Conservation (phyloP, 2,888 invertebrate species). For the Mythimna pallens region DNA sequence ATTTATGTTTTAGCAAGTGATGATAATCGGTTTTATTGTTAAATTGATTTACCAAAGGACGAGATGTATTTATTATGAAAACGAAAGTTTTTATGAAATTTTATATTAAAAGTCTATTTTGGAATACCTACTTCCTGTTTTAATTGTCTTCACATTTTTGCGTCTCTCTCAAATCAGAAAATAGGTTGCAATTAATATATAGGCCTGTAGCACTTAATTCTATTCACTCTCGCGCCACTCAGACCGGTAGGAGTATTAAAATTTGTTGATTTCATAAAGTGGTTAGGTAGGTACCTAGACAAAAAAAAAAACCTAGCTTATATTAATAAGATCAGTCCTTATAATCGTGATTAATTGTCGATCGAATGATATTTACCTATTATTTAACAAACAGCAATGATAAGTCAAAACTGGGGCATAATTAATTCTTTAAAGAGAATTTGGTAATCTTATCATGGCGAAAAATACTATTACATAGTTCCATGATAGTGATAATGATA, state of each 20-base stretch:
- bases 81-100: slow-evolving; percentile 81
- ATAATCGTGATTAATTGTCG: slow-evolving; percentile 11
- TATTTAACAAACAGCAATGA: slow-evolving; percentile 4
- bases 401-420: slow-evolving; percentile 12
- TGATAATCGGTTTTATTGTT: slow-evolving; percentile 73
- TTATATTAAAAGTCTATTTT: slow-evolving; percentile 89
- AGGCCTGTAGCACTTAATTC: background rate
- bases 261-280: too few relatives aligned
- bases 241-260: too few relatives aligned
- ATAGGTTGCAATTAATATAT: background rate
- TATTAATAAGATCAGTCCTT: background rate
- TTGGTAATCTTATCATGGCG: slow-evolving; percentile 22
- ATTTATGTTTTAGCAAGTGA: slow-evolving; percentile 75
- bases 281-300: background rate
- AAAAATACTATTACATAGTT: slow-evolving; percentile 18
- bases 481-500: slow-evolving; percentile 55
- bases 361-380: background rate
- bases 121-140: slow-evolving; percentile 69
- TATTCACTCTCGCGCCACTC: background rate
- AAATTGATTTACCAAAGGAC: slow-evolving; percentile 81
- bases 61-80: slow-evolving; percentile 85
- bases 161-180: background rate
- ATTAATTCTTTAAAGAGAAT: slow-evolving; percentile 8
- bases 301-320: background rate
- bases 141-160: background rate